These are phyloP conservation scores for Blomia tropicalis DNA, from an alignment of 2,888 invertebrate genomes.

Conservation along the genomic window DNA sequence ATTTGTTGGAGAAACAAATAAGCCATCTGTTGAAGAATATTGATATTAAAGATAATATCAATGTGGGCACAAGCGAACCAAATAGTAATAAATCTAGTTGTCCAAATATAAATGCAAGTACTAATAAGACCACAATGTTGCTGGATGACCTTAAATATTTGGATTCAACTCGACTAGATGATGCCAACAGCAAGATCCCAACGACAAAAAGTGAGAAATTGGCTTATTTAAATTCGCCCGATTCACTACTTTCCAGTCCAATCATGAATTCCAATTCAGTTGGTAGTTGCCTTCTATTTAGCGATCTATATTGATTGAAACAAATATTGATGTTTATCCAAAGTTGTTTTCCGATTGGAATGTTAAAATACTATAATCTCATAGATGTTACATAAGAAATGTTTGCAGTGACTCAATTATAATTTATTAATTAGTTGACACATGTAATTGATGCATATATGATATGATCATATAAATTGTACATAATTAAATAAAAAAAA, in stretches of 20 bases:
- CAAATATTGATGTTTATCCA: too few species aligned
- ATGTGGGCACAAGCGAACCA: not conserved
- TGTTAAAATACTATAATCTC: too few species aligned
- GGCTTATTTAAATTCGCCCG: conserved; percentile 6
- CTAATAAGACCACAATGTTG: not conserved
- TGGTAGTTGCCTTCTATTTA: conserved; percentile 5
- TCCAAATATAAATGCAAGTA: not conserved
- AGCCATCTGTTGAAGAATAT: conserved; percentile 8
- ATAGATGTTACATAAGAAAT: too few species aligned
- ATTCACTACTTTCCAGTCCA: conserved; percentile 21
- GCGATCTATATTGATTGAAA: conserved; percentile 10
- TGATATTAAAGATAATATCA: not conserved
- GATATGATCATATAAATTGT: not conserved
- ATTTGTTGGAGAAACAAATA: conserved; percentile 21
- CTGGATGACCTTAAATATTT: conserved; percentile 6
- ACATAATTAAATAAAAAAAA: not conserved
- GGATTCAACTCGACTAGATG: not conserved
- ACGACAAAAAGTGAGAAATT: not conserved
- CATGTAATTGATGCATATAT: not conserved
- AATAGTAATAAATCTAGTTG: not conserved
- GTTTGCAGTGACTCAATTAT: too few species aligned
- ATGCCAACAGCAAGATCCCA: too few species aligned
- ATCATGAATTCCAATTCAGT: not conserved
- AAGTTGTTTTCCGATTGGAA: too few species aligned
- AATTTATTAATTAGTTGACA: not conserved